A percentile compares a stretch with the other conserved stretches of the same genome.
phyloP scores from a whole-genome alignment of 2,113 vertebrate genomes.

The Cyanistes caeruleus region DNA sequence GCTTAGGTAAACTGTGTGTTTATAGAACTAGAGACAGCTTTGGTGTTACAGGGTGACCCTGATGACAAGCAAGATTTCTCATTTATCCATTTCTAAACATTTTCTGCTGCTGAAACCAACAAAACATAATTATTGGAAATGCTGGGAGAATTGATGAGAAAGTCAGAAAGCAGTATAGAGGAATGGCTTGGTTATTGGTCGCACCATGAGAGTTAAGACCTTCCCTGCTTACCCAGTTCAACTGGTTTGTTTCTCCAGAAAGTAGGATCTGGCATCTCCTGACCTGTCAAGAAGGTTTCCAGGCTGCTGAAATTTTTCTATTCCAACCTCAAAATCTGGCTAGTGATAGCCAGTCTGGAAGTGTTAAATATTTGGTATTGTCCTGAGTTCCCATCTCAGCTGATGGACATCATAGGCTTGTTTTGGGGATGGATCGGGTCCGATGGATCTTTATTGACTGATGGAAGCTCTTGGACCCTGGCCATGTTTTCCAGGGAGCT shows the following conservation, averaged over 20 bases:
- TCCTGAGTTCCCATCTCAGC: not conserved
- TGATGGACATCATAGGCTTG: not conserved
- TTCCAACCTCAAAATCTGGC: not conserved
- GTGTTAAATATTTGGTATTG: not conserved
- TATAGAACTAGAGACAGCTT: not conserved
- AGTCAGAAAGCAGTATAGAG: not conserved
- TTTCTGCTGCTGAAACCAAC: not conserved
- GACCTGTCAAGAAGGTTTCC: not conserved
- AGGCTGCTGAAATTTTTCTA: not conserved
- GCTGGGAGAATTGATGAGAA: not conserved
- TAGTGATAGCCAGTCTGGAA: not conserved
- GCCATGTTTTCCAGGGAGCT: not conserved
- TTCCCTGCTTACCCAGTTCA: not conserved
- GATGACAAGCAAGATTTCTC: not conserved
- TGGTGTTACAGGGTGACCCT: not conserved
- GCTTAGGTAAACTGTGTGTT: not conserved
- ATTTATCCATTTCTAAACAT: not conserved
- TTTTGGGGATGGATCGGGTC: not conserved
- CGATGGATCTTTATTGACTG: not conserved
- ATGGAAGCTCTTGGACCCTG: not conserved
- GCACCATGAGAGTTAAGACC: not conserved
- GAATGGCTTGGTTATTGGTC: not conserved
- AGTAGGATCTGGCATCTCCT: not conserved
- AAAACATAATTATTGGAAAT: not conserved
- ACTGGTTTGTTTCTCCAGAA: not conserved